A percentile compares a stretch with the other conserved stretches of the same genome.
Conservation (phyloP, 2,888 invertebrate genomes). For the Pachymerium ferrugineum region DNA sequence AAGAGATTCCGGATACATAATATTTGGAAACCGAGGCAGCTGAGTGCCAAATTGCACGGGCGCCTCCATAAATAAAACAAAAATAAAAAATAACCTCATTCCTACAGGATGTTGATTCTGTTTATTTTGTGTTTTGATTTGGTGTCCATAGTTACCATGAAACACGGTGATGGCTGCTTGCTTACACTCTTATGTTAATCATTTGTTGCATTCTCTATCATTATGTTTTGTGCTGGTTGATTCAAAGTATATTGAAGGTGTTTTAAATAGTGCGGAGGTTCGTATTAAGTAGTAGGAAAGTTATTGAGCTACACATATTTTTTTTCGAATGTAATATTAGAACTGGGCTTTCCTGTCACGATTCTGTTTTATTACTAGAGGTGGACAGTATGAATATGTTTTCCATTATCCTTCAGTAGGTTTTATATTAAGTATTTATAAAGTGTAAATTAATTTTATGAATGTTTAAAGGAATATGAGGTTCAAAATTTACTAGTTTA, state of each 20-base stretch:
- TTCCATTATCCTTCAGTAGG: conserved; percentile 64
- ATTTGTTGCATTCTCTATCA: background rate
- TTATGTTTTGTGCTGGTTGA: background rate
- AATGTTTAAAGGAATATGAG: conserved; percentile 54
- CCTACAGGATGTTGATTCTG: background rate
- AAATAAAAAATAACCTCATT: background rate
- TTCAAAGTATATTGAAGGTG: conserved; percentile 36
- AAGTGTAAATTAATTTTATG: background rate
- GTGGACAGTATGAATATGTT: conserved; percentile 74
- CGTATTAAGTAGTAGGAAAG: too few species aligned
- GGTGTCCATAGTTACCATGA: background rate
- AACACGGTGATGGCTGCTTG: background rate
- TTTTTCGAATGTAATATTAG: conserved; percentile 42
- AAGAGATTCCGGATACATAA: conserved; percentile 47
- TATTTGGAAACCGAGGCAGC: conserved; percentile 43
- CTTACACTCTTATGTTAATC: background rate
- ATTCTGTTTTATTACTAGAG: conserved; percentile 80
- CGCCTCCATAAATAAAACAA: background rate
- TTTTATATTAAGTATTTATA: conserved; percentile 42
- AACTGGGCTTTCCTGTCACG: conserved; percentile 73
- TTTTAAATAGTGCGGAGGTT: conserved; percentile 32
- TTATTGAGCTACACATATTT: background rate
- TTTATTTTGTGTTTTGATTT: background rate
- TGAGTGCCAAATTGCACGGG: conserved; percentile 37
- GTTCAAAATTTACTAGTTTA: conserved; percentile 73